Conservation (phyloP, 2,113 vertebrate species). For the Bubalus kerabau region DNA sequence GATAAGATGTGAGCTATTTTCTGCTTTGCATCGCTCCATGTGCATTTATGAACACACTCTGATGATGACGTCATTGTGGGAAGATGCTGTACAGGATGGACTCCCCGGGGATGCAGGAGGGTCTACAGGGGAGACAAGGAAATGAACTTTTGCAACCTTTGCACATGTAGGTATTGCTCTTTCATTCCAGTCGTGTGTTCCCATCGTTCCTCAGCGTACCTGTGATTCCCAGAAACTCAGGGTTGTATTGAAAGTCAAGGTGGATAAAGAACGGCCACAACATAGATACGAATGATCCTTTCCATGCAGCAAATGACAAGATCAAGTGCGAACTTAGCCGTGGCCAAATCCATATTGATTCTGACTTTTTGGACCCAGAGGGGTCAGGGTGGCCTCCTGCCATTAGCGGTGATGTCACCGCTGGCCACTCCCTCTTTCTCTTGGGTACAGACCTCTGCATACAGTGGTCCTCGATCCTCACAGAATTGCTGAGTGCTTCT, state of each 20-base stretch:
- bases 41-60: accelerated
- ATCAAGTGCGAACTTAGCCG: neutral
- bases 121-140: neutral
- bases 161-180: accelerated
- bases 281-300: neutral
- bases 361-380: neutral
- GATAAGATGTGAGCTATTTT: accelerated
- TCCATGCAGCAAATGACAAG: neutral
- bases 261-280: neutral
- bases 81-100: accelerated
- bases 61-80: accelerated
- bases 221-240: neutral
- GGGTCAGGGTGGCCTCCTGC: no score
- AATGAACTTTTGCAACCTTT: accelerated
- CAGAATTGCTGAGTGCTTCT: accelerated
- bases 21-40: neutral
- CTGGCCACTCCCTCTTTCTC: accelerated
- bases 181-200: accelerated
- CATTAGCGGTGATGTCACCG: accelerated
- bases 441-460: neutral
- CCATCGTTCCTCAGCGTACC: neutral
- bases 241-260: neutral
- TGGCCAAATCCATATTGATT: no score
- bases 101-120: no score
- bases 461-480: accelerated